phyloP scores from a whole-genome alignment of 1,140 invertebrate species.

The Parapsyche elsis region DNA sequence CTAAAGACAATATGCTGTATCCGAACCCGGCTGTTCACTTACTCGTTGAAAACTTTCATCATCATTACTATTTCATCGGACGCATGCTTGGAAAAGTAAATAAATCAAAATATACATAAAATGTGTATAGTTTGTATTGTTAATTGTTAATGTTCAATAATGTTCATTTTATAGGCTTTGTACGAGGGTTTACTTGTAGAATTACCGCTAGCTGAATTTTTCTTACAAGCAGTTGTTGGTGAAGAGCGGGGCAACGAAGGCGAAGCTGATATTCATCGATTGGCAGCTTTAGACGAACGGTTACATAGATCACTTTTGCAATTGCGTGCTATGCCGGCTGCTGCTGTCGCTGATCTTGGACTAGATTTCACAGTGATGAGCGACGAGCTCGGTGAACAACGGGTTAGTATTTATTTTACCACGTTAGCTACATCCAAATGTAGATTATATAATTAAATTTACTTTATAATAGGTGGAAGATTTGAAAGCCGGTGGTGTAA shows the following conservation, averaged over 20 bases:
- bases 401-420: constrained; percentile 64
- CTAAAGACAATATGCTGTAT: constrained; percentile 93
- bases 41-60: constrained; percentile 84
- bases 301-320: constrained; percentile 92
- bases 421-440: neutral
- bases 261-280: constrained; percentile 89
- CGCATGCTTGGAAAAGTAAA: constrained; percentile 91
- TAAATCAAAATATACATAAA: neutral
- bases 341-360: constrained; percentile 82
- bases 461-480: constrained; percentile 76
- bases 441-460: neutral
- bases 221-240: constrained; percentile 86
- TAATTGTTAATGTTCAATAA: neutral
- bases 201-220: constrained; percentile 93
- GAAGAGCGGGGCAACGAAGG: constrained; percentile 77
- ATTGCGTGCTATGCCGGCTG: constrained; percentile 80
- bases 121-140: neutral
- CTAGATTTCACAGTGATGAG: constrained; percentile 95
- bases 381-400: constrained; percentile 90
- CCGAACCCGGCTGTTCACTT: constrained; percentile 93
- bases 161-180: constrained; percentile 74
- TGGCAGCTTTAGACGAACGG: constrained; percentile 92
- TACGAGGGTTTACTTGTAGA: constrained; percentile 97
- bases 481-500: constrained; percentile 88
- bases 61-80: constrained; percentile 97